phyloP scores from a whole-genome alignment of 2,888 invertebrate species.

The Lordiphosa andalusiaca region DNA sequence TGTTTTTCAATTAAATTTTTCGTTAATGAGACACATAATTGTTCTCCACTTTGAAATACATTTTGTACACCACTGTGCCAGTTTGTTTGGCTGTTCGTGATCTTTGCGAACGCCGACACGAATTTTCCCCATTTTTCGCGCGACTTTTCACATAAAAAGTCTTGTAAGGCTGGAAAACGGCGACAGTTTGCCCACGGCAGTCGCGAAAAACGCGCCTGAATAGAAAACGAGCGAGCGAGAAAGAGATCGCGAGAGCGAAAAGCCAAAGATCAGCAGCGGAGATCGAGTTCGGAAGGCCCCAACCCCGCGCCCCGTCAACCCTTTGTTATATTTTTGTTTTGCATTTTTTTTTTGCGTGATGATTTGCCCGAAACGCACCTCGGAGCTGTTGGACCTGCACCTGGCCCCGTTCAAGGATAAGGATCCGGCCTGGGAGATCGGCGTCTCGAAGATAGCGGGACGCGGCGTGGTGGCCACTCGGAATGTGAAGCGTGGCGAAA shows the following conservation, averaged over 20 bases:
- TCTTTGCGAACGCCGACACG: conserved; percentile 26
- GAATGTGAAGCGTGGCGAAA: conserved; percentile 85
- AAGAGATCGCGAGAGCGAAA: conserved; percentile 1
- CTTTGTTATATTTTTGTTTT: conserved; percentile 7
- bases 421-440: conserved; percentile 83
- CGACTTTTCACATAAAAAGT: conserved; percentile 77
- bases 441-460: conserved; percentile 84
- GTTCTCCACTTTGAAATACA: conserved; percentile 11
- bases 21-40: conserved; percentile 1
- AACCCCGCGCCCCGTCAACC: no score
- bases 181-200: conserved; percentile 78
- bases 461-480: conserved; percentile 87
- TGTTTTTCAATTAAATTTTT: no score
- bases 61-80: conserved; percentile 9
- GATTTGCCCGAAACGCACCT: conserved; percentile 78
- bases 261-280: conserved; percentile 13
- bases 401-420: conserved; percentile 77
- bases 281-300: not conserved
- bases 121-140: conserved; percentile 50
- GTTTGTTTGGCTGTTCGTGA: conserved; percentile 11
- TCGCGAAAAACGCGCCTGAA: conserved; percentile 57
- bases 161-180: conserved; percentile 77
- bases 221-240: conserved; percentile 22
- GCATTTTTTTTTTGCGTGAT: conserved; percentile 39
- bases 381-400: conserved; percentile 75